Base-by-base conservation (phyloP, 2,888 invertebrate genomes). In the Dromius quadrimaculatus region DNA sequence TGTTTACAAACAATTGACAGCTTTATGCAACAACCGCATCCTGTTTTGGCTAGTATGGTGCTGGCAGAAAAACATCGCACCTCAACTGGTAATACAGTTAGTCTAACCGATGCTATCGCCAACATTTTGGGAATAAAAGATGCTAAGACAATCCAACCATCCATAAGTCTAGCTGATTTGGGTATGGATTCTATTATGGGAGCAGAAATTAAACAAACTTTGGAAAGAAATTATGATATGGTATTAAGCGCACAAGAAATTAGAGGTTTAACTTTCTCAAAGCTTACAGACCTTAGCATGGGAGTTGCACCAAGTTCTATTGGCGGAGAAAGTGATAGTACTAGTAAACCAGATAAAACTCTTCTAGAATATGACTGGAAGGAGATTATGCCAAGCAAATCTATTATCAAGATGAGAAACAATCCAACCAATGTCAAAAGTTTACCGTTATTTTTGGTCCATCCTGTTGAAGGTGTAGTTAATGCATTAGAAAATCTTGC, bases 131-230 rank as follows among this genome's bases (percentile, higher is more conserved):
- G 93, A 72, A 90, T 98, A 78, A 95, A 96, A 81, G 96, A 98
- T 78, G 84, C 90, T 0, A 89, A 88, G 75, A 91, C 92, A 72
- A 87, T 97, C 23, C 89, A 93, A 72, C 86, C 89, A 41, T 87
- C 88, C 22, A 88, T 92, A 2, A 92, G 91, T 41, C 85, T 99
- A 50, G 95, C 95, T 22, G 98, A 99, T 82, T 87, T 99, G 38
- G 98, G 98, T 72, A 94, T 99, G 91, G 98, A 99, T 81, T 98
- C 98, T 1, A 85, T 99, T 75, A 98, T 98, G 98, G 97, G 97
- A 47, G 97, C 98, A 1, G 99, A 99, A 86, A 96, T 99, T 79
- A 98, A 98, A 82, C 97, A 97, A 84, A 94, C 94, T 0, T 84
- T 98, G 64, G 97, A 97, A 82, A 87, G 97, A 69, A 94, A 93